A percentile compares a stretch with the other conserved stretches of the same genome.
These are phyloP conservation scores for Alauda arvensis DNA, from an alignment of 2,797 vertebrate species.

Conservation along the genomic window DNA sequence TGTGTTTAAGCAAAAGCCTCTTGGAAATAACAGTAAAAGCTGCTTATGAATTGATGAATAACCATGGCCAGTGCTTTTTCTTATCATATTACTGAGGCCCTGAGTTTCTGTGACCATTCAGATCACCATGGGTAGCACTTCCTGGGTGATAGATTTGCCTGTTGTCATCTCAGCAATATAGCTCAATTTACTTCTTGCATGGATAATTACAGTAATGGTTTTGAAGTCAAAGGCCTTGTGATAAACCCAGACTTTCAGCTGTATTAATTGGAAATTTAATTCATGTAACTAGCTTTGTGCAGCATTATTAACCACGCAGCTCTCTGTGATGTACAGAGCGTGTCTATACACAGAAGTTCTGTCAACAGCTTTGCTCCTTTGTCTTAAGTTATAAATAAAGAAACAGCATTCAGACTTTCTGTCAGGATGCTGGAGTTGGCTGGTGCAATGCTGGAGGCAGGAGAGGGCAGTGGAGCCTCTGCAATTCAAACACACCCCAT, in stretches of 20 bases:
- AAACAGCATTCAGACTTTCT: background rate
- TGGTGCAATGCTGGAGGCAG: background rate
- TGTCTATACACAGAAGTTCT: background rate
- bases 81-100: background rate
- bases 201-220: background rate
- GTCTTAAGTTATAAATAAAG: background rate
- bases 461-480: background rate
- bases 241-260: background rate
- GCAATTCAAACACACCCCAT: background rate
- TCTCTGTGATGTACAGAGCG: background rate
- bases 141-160: background rate
- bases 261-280: background rate
- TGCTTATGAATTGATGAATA: background rate
- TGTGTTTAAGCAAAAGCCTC: background rate
- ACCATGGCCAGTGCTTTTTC: background rate
- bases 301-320: background rate
- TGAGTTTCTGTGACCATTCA: background rate
- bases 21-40: background rate
- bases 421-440: background rate
- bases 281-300: background rate
- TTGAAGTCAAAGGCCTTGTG: background rate
- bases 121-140: background rate
- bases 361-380: background rate
- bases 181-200: slow-evolving; percentile 2
- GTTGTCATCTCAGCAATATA: background rate